A percentile compares a stretch with the other conserved stretches of the same genome.
phyloP scores from a whole-genome alignment of 1,140 invertebrate genomes.

The Drosophila novamexicana region DNA sequence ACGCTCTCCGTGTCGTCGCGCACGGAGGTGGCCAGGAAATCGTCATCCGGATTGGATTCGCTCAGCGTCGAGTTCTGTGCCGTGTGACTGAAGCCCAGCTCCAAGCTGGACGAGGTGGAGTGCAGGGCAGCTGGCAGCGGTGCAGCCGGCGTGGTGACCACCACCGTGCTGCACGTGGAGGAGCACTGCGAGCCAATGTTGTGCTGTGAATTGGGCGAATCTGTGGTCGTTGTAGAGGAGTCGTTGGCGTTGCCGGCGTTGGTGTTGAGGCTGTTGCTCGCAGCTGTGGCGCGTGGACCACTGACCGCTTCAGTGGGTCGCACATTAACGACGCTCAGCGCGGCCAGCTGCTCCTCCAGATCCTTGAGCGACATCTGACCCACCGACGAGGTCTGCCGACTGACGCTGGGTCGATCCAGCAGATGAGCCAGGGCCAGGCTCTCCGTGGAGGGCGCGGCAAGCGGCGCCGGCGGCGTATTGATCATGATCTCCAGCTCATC shows the following conservation, averaged over 20 bases:
- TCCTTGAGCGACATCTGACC: constrained; percentile 84
- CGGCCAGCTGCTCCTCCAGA: constrained; percentile 79
- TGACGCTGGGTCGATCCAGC: constrained; percentile 86
- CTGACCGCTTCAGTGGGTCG: constrained; percentile 64
- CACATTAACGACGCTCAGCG: constrained; percentile 73
- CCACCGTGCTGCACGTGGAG: constrained; percentile 92
- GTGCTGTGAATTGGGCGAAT: constrained; percentile 82
- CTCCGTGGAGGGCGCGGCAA: constrained; percentile 88
- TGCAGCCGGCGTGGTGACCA: constrained; percentile 87
- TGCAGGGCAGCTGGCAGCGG: constrained; percentile 84
- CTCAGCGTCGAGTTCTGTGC: constrained; percentile 92
- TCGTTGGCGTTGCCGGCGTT: constrained; percentile 39
- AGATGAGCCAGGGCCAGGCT: constrained; percentile 90
- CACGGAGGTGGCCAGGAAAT: constrained; percentile 84
- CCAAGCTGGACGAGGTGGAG: constrained; percentile 90
- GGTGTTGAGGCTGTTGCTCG: constrained; percentile 5
- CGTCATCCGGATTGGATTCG: constrained; percentile 86
- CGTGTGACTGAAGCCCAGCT: constrained; percentile 92
- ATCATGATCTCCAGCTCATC: constrained; percentile 95
- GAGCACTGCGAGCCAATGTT: constrained; percentile 90
- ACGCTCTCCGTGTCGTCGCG: constrained; percentile 85
- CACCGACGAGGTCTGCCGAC: constrained; percentile 85
- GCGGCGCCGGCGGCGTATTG: constrained; percentile 87
- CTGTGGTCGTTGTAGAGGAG: constrained; percentile 68
- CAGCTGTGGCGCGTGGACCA: constrained; percentile 27